Evolutionary conservation across 2,113 vertebrate species (phyloP), one percentile per base, ranked within the genome.

Genomic region (Misgurnus mizolepis): DNA sequence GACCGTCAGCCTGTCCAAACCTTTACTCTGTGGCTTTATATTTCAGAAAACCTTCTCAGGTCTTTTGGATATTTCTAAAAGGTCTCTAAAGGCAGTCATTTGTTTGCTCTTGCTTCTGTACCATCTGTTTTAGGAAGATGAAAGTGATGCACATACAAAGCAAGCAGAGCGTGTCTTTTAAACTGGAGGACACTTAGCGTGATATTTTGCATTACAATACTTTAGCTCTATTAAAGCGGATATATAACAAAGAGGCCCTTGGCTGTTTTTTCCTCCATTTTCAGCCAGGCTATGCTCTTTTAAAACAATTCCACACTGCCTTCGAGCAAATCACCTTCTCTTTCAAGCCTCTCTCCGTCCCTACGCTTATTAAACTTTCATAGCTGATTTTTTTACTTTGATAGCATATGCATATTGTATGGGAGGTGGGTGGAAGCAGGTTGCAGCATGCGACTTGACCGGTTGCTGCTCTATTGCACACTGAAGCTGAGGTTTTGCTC

Each of bases 371-470:
- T 92, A 92, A 92, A 90, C 85, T 90, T 93, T 91, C 83, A 92
- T 92, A 85, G 34, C 78, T 84, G 88, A 91, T 92, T 90, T 85
- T 53, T 89, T 88, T 84, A 88, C 90, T 91, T 90, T 91, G 90
- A 93, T 91, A 91, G 88, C 87, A 85, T 87, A 89, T 85, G 85
- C 88, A 92, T 90, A 90, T 91, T 90, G 87, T 86, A 89, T 92
- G 89, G 80, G 81, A 77, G 82, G 86, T 86, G 82, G 66, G 85
- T 84, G 78, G 84, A 90, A 83, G 87, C 90, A 91, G 86, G 85
- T 88, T 85, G 76, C 84, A 82, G 87, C 83, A 82, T 68, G 85
- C 56, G 81, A 73, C 73, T 72, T 56, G 76, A 49, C 77, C 76
- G 70, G 53, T 76, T 64, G 69, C 84, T 74, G 43, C 40, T 18